phyloP scores from a whole-genome alignment of 2,113 vertebrate genomes.

The Pungitius pungitius region DNA sequence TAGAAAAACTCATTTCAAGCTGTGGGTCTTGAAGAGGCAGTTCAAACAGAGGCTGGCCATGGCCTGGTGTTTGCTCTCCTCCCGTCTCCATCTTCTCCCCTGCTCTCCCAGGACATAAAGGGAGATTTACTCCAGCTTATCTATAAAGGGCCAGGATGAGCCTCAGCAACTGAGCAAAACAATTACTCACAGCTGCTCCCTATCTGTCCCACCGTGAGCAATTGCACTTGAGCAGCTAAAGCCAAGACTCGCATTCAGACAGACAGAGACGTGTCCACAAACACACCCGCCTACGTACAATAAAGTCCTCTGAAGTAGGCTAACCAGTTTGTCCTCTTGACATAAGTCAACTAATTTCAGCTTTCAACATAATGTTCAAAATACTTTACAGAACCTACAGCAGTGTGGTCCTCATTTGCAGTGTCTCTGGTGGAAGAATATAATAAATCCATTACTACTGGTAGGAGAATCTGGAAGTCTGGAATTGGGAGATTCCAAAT shows the following conservation, averaged over 20 bases:
- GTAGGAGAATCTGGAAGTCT: neutral
- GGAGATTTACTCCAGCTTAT: constrained; percentile 81
- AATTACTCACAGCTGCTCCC: constrained; percentile 77
- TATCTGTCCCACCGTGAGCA: constrained; percentile 64
- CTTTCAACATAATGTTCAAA: neutral
- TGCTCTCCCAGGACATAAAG: constrained; percentile 74
- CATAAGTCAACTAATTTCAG: constrained; percentile 12
- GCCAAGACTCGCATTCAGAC: constrained; percentile 40
- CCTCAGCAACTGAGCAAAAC: constrained; percentile 75
- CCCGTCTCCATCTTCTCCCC: constrained; percentile 62
- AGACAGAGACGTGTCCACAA: constrained; percentile 33
- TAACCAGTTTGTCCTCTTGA: constrained; percentile 19
- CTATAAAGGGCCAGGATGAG: constrained; percentile 80
- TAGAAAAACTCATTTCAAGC: constrained; percentile 70
- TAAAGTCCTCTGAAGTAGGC: neutral
- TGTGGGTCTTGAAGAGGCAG: constrained; percentile 71
- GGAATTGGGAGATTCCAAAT: neutral
- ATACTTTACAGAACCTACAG: neutral
- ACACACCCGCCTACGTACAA: constrained; percentile 8
- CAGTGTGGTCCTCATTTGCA: neutral
- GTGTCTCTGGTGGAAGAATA: neutral
- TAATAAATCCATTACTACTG: neutral
- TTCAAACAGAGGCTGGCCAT: constrained; percentile 69
- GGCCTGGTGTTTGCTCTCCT: constrained; percentile 73
- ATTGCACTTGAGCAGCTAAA: constrained; percentile 59